Base-by-base conservation (phyloP, 30 jellyfish, hydroid and myxozoan genomes). In the Aurelia coerulea region DNA sequence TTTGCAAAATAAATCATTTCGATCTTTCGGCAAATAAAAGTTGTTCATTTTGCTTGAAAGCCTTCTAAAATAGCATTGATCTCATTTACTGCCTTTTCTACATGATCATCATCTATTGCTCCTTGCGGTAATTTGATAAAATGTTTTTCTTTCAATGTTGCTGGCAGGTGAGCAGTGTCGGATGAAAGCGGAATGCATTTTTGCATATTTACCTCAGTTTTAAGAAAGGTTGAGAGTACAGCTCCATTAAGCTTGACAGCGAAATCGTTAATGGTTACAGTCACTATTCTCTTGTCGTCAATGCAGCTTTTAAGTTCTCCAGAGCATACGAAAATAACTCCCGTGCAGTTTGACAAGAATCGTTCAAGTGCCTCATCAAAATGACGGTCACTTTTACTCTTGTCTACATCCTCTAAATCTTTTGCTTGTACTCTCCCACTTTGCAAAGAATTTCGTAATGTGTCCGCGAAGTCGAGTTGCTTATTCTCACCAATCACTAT, bases 321-420 rank as follows among this genome's bases (percentile, higher is more conserved):
- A 2, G 87, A 76, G 65, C 65, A 59, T 3, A 76, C 10, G 16
- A 31, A 39, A 1, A 76, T n/a, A 49, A 76, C 31, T 4, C 87
- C 87, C 18, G 87, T 56, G 11, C 76, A 76, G 13, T 76, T 17
- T 5, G 46, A 17, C 62, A 76, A 59, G 54, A 53, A 76, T 15
- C 77, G 16, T 2, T 33, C 34, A 1, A 76, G 87, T 59, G 60
- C 63, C 41, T 52, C 87, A 49, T 76, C 87, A 18, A 54, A 56
- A n/a, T 12, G 32, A 23, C 17, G 16, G 49, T 23, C 76, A 10
- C 81, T 68, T 12, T 13, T 63, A 42, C 87, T 76, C 54, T 76
- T 76, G 41, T 60, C 63, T 7, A 76, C 87, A 14, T 76, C 75
- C 18, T 76, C 87, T 9, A 76, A n/a, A 32, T 76, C 87, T 7